These are phyloP conservation scores for Synergus umbraculus DNA, from an alignment of 2,888 invertebrate genomes.

Conservation along the genomic window DNA sequence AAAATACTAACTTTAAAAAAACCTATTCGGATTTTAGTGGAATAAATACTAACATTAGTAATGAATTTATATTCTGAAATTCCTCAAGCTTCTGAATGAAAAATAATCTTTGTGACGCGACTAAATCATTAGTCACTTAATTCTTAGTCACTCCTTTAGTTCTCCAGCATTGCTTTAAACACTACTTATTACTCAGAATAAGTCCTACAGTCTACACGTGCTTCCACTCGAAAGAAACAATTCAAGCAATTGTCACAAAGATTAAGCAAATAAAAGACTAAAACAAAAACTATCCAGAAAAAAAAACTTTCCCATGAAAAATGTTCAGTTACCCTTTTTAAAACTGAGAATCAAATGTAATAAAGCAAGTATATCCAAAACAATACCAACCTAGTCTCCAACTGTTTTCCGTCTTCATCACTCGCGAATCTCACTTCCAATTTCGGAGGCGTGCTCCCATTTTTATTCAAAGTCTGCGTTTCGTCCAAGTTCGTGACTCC, in stretches of 20 bases:
- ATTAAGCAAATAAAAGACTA: not conserved
- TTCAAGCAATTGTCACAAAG: not conserved
- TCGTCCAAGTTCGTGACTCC: conserved; percentile 48
- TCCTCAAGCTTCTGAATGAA: not conserved
- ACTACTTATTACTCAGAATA: conserved; percentile 10
- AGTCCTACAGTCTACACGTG: not conserved
- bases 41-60: too few species aligned
- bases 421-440: conserved; percentile 64
- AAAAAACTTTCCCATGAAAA: not conserved
- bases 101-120: not conserved
- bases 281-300: not conserved
- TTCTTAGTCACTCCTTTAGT: conserved; percentile 20
- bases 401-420: conserved; percentile 57
- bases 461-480: conserved; percentile 47
- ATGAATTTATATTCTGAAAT: not conserved
- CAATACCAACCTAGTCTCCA: conserved; percentile 50
- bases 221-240: not conserved
- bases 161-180: conserved; percentile 15
- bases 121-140: conserved; percentile 17
- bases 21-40: too few species aligned
- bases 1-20: not conserved
- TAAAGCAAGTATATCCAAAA: not conserved
- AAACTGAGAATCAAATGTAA: not conserved
- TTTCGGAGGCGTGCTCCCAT: conserved; percentile 49
- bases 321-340: too few species aligned